Conservation (phyloP, 37 sponge, comb jelly and placozoan genomes). For the Ianthella basta region DNA sequence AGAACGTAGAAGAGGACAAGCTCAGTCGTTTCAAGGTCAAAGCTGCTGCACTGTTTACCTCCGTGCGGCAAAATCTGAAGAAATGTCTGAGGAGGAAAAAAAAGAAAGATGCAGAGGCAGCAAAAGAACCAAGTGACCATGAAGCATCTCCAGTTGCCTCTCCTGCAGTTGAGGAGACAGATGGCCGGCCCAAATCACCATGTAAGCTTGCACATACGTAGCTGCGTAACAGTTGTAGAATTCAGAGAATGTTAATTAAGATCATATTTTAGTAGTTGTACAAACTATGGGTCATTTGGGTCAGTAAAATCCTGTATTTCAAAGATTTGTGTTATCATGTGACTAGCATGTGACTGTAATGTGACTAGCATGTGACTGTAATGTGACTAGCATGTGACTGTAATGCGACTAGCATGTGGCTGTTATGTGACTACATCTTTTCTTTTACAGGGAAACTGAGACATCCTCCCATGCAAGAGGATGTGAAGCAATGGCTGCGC, state of each 20-base stretch:
- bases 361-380: no score
- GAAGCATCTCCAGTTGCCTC: background rate
- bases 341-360: no score
- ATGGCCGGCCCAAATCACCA: no score
- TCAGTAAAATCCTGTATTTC: no score
- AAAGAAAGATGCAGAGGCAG: background rate
- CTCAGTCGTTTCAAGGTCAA: background rate
- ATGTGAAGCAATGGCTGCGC: slow-evolving; percentile 61
- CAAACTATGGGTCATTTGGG: no score
- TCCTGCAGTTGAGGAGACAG: no score
- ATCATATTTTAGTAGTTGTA: no score
- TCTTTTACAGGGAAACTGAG: slow-evolving; percentile 18
- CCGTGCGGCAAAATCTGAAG: background rate
- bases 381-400: no score
- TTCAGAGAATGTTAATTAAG: no score
- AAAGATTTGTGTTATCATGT: no score
- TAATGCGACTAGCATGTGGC: background rate
- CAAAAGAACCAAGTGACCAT: background rate
- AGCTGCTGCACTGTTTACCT: background rate
- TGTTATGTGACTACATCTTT: background rate
- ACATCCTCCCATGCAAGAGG: slow-evolving; percentile 35
- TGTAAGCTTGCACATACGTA: no score
- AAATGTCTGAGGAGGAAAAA: background rate
- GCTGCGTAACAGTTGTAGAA: no score
- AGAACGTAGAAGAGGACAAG: background rate